These are phyloP conservation scores for Mohoua ochrocephala DNA, from an alignment of 2,113 vertebrate species.

Conservation along the genomic window DNA sequence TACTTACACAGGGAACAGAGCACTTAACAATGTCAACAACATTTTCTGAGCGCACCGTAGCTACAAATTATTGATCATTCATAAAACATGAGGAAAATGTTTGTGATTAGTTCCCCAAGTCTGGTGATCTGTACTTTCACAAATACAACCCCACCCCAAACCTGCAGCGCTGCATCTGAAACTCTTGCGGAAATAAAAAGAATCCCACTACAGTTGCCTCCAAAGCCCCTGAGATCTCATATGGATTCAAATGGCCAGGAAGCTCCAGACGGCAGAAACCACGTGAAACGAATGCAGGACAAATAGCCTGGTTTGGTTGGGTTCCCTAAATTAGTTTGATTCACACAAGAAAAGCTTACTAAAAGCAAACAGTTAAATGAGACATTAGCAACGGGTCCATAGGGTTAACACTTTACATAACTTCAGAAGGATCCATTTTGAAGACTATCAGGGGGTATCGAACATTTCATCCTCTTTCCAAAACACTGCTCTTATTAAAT, in stretches of 20 bases:
- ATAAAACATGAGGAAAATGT: not conserved
- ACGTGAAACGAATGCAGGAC: not conserved
- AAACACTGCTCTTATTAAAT: not conserved
- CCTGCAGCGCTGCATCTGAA: not conserved
- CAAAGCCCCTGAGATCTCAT: not conserved
- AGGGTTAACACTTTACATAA: not conserved
- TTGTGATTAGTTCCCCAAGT: not conserved
- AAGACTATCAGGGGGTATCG: not conserved
- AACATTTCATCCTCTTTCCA: not conserved
- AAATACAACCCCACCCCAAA: not conserved
- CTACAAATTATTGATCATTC: not conserved
- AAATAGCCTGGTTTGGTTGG: not conserved
- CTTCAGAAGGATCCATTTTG: not conserved
- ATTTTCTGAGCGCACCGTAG: not conserved
- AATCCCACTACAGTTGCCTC: not conserved
- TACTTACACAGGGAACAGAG: not conserved
- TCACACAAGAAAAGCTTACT: not conserved
- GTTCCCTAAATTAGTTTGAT: not conserved
- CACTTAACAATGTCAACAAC: not conserved
- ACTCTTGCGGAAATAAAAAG: not conserved
- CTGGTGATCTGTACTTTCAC: not conserved
- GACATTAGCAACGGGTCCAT: not conserved
- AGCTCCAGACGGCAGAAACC: not conserved
- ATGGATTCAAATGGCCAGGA: not conserved
- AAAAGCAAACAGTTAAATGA: not conserved